Conservation (phyloP, 1,140 invertebrate genomes). For the Hylaeus volcanicus region DNA sequence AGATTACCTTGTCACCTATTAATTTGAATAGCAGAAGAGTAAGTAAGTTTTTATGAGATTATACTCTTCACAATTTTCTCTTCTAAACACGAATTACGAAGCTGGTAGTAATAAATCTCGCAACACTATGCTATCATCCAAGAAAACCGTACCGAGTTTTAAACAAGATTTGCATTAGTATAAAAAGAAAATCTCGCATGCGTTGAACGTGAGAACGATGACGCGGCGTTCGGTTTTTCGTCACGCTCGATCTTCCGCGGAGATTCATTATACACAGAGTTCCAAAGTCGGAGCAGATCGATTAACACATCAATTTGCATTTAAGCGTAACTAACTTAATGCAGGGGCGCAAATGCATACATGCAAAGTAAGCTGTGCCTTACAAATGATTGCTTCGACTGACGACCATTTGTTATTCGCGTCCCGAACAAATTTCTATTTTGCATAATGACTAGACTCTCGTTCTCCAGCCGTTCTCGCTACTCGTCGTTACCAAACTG, state of each 20-base stretch:
- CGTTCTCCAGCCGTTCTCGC: not conserved
- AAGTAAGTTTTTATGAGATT: no score
- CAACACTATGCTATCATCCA: no score
- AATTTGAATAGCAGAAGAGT: no score
- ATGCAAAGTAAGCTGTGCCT: slow-evolving; percentile 70
- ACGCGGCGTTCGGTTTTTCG: slow-evolving; percentile 7
- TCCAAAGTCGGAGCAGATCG: slow-evolving; percentile 68
- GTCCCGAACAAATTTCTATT: slow-evolving; percentile 61
- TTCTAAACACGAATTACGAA: no score
- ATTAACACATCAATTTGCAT: slow-evolving; percentile 78
- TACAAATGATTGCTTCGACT: slow-evolving; percentile 68
- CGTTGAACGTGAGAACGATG: not conserved
- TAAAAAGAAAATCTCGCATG: slow-evolving; percentile 15
- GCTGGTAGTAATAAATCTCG: not conserved
- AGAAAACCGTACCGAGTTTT: slow-evolving; percentile 1
- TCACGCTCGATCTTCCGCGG: slow-evolving; percentile 17
- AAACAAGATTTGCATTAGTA: slow-evolving; percentile 3
- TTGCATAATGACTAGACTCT: slow-evolving; percentile 43
- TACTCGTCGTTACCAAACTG: not conserved
- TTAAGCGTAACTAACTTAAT: slow-evolving; percentile 80
- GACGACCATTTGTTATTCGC: slow-evolving; percentile 60
- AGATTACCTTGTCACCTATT: no score
- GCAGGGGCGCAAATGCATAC: slow-evolving; percentile 69
- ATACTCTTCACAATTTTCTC: no score
- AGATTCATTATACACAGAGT: slow-evolving; percentile 64